Evolutionary conservation across 2,113 vertebrate species (phyloP), one percentile per base, ranked within the genome.

Genomic region (Bufo gargarizans): DNA sequence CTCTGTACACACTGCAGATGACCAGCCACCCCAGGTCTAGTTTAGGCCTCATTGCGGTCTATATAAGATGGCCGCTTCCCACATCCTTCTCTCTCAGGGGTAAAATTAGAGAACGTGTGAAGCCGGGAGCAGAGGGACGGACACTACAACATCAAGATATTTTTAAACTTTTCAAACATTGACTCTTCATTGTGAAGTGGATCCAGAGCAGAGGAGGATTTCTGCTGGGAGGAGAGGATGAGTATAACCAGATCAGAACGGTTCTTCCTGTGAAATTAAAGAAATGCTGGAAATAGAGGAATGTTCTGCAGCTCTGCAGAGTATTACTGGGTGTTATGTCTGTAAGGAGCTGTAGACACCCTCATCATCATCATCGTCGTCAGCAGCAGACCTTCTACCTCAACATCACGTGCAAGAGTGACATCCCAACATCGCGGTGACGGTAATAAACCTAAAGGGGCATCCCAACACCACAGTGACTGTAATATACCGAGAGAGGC

Each of bases 141-240:
- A 20, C 19, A 11, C 65, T 8, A 47, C 33, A 74, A 72, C 69
- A 20, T 72, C 10, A 43, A 45, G 69, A 43, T 72, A 45, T 72
- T 72, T 45, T 72, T 45, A 72, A 43, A 72, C 69, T 16, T 45
- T 72, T 43, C 33, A 45, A 69, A 69, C 65, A 69, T 69, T 61
- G 59, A 61, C 59, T 61, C 59, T 61, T 61, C 59, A 61, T 16
- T 69, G 65, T 69, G 65, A 69, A 69, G 65, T 69, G 65, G 65
- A 22, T 69, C 65, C 65, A 69, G 8, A 61, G 59, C 59, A 3
- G 59, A 16, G 59, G 59, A 19, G 59, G 59, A 19, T 16, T 4
- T 17, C 59, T 19, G 16, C 17, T 19, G 6, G 59, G 59, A 16
- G 56, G 12, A 13, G 59, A 10, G 59, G 59, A 19, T 17, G 59